Base-by-base conservation (phyloP, 2,113 vertebrate species). In the Aldabrachelys gigantea region DNA sequence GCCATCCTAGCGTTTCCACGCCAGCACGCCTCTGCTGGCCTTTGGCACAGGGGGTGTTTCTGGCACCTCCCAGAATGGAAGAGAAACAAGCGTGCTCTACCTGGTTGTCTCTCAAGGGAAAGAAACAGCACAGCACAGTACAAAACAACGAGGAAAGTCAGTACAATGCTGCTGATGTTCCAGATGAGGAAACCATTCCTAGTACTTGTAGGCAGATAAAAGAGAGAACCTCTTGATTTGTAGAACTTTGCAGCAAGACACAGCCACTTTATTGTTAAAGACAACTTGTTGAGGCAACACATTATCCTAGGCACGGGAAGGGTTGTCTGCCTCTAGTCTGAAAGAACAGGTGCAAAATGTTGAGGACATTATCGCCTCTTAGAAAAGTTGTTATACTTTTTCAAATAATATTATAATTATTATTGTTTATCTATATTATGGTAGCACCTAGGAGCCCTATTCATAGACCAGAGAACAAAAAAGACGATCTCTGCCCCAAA, bases 301-400 rank as follows among this genome's bases (percentile, higher is more conserved):
- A 10, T 54, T 41, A 44, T 25, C 19, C 35, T 8, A 25, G 31
- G 17, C 44, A 29, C 25, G 49, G 27, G 57, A 47, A 17, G 78
- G 5, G 0, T 0, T 8, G 1, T 1, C 53, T 83, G 82, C 24
- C 3, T 2, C 22, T 35, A 57, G 19, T 81, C 19, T 91, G n/a
- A 87, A 84, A 89, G 14, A 65, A 3, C 11, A 79, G 14, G 3
- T 50, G 1, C 3, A 82, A 91, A 50, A 2, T 25, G 24, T 4
- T 57, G 86, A 7, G 5, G 2, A 17, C 21, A 2, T 31, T 89
- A 53, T 44, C 72, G 6, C 3, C 7, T 0, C 12, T 84, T 78
- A 47, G 88, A 44, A 76, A 38, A 21, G 35, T 19, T 3, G 5
- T 6, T 29, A 41, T 5, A 19, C 8, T 72, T 13, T 44, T 41